Conservation (phyloP, 2,888 invertebrate species). For the Cantharis flavilabris region DNA sequence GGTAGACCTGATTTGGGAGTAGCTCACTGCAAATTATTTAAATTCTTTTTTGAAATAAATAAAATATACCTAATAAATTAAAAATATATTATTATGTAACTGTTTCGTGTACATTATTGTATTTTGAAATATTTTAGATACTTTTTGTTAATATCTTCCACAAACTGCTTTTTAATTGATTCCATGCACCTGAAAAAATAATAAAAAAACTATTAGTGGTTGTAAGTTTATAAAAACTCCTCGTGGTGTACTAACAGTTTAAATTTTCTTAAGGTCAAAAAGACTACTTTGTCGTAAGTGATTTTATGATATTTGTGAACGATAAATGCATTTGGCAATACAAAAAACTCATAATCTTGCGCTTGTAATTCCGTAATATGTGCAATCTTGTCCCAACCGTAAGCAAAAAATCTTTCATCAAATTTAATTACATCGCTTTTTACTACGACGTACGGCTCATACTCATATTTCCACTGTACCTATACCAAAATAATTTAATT, state of each 20-base stretch:
- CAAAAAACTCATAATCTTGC: conserved; percentile 67
- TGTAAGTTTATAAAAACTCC: background rate
- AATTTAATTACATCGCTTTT: conserved; percentile 74
- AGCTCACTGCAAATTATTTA: too few species aligned
- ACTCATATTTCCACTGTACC: conserved; percentile 88
- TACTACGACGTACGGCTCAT: conserved; percentile 88
- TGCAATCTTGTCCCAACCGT: conserved; percentile 95
- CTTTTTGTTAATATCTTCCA: background rate
- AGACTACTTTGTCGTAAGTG: background rate
- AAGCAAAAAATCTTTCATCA: conserved; percentile 89
- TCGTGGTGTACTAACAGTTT: background rate
- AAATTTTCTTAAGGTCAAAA: background rate
- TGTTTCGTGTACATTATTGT: too few species aligned
- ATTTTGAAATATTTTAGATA: background rate
- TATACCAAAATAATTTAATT: conserved; percentile 45
- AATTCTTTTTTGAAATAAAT: too few species aligned
- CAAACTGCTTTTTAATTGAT: background rate
- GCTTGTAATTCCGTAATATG: conserved; percentile 85
- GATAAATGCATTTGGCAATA: conserved; percentile 84
- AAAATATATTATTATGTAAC: too few species aligned
- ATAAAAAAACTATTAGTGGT: background rate
- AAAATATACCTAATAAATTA: too few species aligned
- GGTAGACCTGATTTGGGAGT: too few species aligned
- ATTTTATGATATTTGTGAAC: conserved; percentile 87
- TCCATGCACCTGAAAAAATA: background rate